A percentile compares a stretch with the other conserved stretches of the same genome.
Conservation (phyloP, 2,888 invertebrate species). For the Laothoe populi region DNA sequence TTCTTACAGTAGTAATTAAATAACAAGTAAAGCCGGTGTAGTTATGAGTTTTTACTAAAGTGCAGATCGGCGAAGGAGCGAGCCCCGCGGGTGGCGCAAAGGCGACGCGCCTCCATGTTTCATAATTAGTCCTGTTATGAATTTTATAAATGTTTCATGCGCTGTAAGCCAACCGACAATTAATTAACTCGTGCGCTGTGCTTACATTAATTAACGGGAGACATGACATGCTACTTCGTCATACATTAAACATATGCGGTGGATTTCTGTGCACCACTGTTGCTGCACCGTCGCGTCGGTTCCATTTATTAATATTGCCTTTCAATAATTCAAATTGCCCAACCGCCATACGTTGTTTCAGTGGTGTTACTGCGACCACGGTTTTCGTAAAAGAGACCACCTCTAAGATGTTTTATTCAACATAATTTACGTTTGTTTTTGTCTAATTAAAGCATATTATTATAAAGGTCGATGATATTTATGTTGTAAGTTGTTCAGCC, state of each 20-base stretch:
- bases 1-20: slow-evolving; percentile 48
- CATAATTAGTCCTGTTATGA: slow-evolving; percentile 81
- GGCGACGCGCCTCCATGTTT: slow-evolving; percentile 67
- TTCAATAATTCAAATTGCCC: slow-evolving; percentile 57
- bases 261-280: slow-evolving; percentile 44
- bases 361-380: background rate
- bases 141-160: slow-evolving; percentile 83
- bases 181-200: slow-evolving; percentile 77
- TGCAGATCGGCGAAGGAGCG: slow-evolving; percentile 49
- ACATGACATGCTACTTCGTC: slow-evolving; percentile 71
- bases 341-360: background rate
- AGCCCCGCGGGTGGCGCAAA: slow-evolving; percentile 75
- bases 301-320: slow-evolving; percentile 55
- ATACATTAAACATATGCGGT: slow-evolving; percentile 69
- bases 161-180: slow-evolving; percentile 73
- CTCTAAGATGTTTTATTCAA: slow-evolving; percentile 49
- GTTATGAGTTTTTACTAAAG: slow-evolving; percentile 67
- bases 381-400: slow-evolving; percentile 58
- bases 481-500: slow-evolving; percentile 52
- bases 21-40: slow-evolving; percentile 56
- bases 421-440: slow-evolving; percentile 50
- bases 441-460: slow-evolving; percentile 62
- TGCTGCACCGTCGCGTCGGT: background rate
- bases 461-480: slow-evolving; percentile 45
- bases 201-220: slow-evolving; percentile 78